Percentiles rank a stretch among this genome's conserved stretches.
phyloP scores from a whole-genome alignment of 92 coral and sea anemone genomes.

The Actinostola sp. region DNA sequence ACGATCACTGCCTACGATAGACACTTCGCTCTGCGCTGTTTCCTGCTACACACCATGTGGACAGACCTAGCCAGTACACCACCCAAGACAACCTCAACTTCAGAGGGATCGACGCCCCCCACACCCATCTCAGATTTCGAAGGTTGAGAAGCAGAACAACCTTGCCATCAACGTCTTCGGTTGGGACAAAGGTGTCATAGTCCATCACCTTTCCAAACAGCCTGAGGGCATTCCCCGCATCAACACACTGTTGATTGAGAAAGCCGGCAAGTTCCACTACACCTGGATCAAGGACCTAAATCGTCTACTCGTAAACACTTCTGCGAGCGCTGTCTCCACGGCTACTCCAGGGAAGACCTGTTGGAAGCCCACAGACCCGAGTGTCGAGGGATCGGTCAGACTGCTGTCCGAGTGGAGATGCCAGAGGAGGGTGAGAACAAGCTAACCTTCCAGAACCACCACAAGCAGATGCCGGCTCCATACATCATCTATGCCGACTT shows the following conservation, averaged over 20 bases:
- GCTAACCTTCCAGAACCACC: background rate
- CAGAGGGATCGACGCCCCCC: slow-evolving; percentile 37
- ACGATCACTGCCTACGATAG: slow-evolving; percentile 52
- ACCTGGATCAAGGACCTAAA: no score
- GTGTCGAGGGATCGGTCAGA: no score
- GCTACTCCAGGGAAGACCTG: no score
- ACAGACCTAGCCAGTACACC: slow-evolving; percentile 29
- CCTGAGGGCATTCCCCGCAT: slow-evolving; percentile 22
- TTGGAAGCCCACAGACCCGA: no score
- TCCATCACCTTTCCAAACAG: no score
- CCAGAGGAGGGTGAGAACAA: background rate
- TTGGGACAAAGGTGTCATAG: no score
- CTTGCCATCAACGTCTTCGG: no score
- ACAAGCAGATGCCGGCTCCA: slow-evolving; percentile 18
- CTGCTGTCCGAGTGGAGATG: slow-evolving; percentile 19
- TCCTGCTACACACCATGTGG: background rate
- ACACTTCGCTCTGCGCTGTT: slow-evolving; percentile 37
- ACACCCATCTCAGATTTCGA: no score
- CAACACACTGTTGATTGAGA: slow-evolving; percentile 35
- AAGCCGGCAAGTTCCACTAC: no score
- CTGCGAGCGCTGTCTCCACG: slow-evolving; percentile 34
- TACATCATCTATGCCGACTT: slow-evolving; percentile 29
- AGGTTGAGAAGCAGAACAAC: no score
- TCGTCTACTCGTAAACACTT: slow-evolving; percentile 26
- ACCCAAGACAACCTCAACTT: slow-evolving; percentile 32